Evolutionary conservation across 1,140 invertebrate genomes (phyloP).

Genomic region (Drosophila kurseongensis): DNA sequence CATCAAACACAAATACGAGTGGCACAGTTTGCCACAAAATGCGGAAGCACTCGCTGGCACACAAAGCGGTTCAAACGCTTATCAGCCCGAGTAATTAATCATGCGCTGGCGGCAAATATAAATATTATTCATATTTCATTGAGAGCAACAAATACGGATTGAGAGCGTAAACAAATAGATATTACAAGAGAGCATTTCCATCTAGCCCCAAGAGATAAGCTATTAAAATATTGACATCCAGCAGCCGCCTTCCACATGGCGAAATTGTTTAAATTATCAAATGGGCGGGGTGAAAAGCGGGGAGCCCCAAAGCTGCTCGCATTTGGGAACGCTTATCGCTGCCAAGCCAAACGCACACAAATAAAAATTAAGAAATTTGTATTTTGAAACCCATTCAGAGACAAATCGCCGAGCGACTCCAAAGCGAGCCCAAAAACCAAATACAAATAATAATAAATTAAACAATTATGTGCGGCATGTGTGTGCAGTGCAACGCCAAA

Average conservation of each 20-base stretch:
- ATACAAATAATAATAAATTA: constrained; percentile 81
- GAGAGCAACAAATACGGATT: constrained; percentile 28
- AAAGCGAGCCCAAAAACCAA: constrained; percentile 54
- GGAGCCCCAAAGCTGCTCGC: constrained; percentile 21
- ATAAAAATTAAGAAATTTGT: constrained; percentile 60
- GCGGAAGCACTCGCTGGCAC: constrained; percentile 51
- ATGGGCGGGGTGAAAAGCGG: not conserved
- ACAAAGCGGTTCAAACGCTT: constrained; percentile 44
- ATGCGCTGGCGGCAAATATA: constrained; percentile 37
- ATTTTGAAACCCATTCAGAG: constrained; percentile 68
- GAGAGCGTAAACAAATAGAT: constrained; percentile 52
- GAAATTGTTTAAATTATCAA: constrained; percentile 72
- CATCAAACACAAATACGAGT: constrained; percentile 48
- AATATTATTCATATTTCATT: constrained; percentile 65
- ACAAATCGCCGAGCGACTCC: constrained; percentile 54
- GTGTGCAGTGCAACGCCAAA: constrained; percentile 29
- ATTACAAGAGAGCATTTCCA: constrained; percentile 15
- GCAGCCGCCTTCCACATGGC: constrained; percentile 52
- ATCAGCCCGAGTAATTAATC: constrained; percentile 50
- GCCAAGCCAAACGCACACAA: constrained; percentile 9
- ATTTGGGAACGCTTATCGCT: constrained; percentile 59
- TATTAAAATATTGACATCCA: constrained; percentile 73
- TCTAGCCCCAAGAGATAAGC: constrained; percentile 61
- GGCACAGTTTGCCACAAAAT: constrained; percentile 62
- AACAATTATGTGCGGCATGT: constrained; percentile 67